Evolutionary conservation across 2,113 vertebrate genomes (phyloP), one percentile per base, ranked within the genome.

Genomic region (Nettapus auritus): DNA sequence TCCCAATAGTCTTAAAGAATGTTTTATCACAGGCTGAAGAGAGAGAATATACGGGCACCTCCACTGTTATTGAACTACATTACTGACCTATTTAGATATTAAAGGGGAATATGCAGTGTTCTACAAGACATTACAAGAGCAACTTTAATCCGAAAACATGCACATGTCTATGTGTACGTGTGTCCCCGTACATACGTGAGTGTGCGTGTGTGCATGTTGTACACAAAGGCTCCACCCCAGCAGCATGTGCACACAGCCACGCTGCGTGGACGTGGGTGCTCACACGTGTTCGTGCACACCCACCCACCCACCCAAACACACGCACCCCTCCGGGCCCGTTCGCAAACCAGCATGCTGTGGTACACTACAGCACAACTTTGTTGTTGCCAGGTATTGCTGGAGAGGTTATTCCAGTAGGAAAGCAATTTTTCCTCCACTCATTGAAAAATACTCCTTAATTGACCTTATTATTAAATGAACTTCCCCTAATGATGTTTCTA

Each of bases 1-100:
- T 98, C 97, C 98, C 97, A 97, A 98, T 98, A 96, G 98, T 98
- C 97, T 98, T 97, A 96, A 95, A 97, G 94, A 97, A 97, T 97
- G 97, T 96, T 97, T 96, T 97, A 98, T 98, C 97, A 94, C 95
- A 96, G 96, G 82, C 91, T 80, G 92, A 96, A 95, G 86, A 97
- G 86, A 93, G 81, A 95, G 94, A 94, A 90, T 93, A 89, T 90
- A 79, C 88, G 93, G 95, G 90, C 90, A 94, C 90, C 80, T 95
- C 94, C 96, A 75, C 57, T 52, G 90, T 77, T 93, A 90, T 36
- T 97, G 96, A 97, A 94, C 85, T 74, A 59, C 80, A 66, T 95
- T 79, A 53, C 70, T 97, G 96, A 97, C 97, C 97, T 95, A 92
- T 94, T 96, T 90, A 86, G 87, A 77, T 96, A 95, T 90, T 93